These are phyloP conservation scores for Phainopepla nitens DNA, from an alignment of 2,113 vertebrate species.

Conservation along the genomic window DNA sequence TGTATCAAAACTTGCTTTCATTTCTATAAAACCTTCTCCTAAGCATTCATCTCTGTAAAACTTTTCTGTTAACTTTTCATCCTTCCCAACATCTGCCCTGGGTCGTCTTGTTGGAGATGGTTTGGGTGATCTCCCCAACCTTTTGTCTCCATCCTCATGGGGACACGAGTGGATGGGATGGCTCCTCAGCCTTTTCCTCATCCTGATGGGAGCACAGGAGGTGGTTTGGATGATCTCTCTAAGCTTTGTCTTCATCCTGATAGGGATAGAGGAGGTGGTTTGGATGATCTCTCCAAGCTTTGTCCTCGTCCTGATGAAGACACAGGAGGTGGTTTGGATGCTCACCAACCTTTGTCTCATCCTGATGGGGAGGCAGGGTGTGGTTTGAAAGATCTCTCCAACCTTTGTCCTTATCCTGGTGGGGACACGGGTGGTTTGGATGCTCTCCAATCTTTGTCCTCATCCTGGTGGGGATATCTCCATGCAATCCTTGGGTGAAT, in stretches of 20 bases:
- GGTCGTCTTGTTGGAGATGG: not conserved
- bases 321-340: not conserved
- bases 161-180: not conserved
- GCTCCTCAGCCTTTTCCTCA: not conserved
- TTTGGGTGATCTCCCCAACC: not conserved
- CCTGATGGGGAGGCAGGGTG: not conserved
- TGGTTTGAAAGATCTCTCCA: not conserved
- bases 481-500: not conserved
- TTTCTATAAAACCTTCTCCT: too few relatives aligned
- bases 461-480: not conserved
- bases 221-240: not conserved
- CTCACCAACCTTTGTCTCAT: not conserved
- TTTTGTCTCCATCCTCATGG: not conserved
- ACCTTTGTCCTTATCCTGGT: not conserved
- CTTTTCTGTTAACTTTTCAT: too few relatives aligned
- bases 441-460: not conserved
- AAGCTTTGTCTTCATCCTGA: not conserved
- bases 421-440: not conserved
- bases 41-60: too few relatives aligned
- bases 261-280: accelerated
- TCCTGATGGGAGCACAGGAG: accelerated
- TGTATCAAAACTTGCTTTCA: too few relatives aligned
- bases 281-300: not conserved
- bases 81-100: not conserved
- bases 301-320: not conserved